These are phyloP conservation scores for Gadopsis bispinosus DNA, from an alignment of 2,797 vertebrate species.

Conservation along the genomic window DNA sequence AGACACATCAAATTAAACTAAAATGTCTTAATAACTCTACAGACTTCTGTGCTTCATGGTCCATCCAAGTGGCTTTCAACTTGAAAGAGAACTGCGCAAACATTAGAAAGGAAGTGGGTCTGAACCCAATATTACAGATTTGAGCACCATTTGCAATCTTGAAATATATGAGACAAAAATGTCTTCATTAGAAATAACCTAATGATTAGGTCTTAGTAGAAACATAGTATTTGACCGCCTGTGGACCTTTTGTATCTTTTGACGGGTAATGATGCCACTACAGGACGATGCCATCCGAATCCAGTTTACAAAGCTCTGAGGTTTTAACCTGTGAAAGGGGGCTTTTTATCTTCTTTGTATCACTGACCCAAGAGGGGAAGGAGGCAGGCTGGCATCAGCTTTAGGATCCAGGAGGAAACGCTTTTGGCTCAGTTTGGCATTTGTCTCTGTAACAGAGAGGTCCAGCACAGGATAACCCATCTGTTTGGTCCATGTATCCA, in stretches of 20 bases:
- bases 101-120: too few species aligned
- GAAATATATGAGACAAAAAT: background rate
- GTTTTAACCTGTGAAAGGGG: background rate
- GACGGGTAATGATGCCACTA: background rate
- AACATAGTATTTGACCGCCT: background rate
- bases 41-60: background rate
- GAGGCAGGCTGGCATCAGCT: slow-evolving; percentile 82
- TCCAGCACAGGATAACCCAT: slow-evolving; percentile 95
- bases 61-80: too few species aligned
- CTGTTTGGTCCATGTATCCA: slow-evolving; percentile 98
- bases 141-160: too few species aligned
- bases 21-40: background rate
- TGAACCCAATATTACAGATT: too few species aligned
- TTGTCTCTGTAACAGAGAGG: slow-evolving; percentile 64
- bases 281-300: background rate
- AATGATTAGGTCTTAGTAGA: background rate
- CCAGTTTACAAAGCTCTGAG: background rate
- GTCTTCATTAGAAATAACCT: background rate
- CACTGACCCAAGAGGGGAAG: slow-evolving; percentile 74
- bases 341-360: background rate
- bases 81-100: too few species aligned
- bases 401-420: slow-evolving; percentile 92
- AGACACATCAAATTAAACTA: background rate
- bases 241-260: background rate
- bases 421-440: slow-evolving; percentile 81